Percentiles rank a stretch among this genome's conserved stretches.
phyloP scores from a whole-genome alignment of 2,797 vertebrate species.

The Micrastur ruficollis region DNA sequence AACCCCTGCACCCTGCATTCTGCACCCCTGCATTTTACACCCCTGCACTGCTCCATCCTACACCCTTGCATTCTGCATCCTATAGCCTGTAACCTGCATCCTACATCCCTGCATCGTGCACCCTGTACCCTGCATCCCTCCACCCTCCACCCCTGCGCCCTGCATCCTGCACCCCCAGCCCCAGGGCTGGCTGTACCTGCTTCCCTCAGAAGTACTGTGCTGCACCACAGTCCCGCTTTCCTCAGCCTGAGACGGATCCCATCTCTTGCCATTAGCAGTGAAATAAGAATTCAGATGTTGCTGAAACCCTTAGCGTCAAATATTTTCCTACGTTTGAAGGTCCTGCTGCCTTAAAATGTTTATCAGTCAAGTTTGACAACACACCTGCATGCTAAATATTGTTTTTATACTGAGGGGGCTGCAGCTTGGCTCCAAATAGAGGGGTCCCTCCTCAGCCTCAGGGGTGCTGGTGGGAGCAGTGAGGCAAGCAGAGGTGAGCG shows the following conservation, averaged over 20 bases:
- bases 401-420: not conserved
- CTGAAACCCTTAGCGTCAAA: not conserved
- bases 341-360: not conserved
- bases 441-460: too few relatives aligned
- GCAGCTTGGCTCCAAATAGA: not conserved
- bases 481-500: not conserved
- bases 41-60: fast-evolving
- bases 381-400: not conserved
- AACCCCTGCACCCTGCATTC: not conserved
- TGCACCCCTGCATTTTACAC: too few relatives aligned
- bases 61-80: fast-evolving
- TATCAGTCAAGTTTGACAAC: too few relatives aligned
- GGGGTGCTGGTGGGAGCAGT: not conserved
- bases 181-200: not conserved
- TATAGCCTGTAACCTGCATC: not conserved
- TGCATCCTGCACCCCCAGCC: not conserved
- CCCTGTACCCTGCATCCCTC: not conserved
- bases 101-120: not conserved
- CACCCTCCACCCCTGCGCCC: not conserved
- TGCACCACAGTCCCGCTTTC: fast-evolving
- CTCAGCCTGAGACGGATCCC: fast-evolving
- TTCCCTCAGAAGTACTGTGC: fast-evolving
- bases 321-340: not conserved
- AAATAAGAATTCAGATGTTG: not conserved
- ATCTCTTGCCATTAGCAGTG: not conserved